These are phyloP conservation scores for Zaprionus ghesquierei DNA, from an alignment of 1,140 invertebrate species.

Conservation along the genomic window DNA sequence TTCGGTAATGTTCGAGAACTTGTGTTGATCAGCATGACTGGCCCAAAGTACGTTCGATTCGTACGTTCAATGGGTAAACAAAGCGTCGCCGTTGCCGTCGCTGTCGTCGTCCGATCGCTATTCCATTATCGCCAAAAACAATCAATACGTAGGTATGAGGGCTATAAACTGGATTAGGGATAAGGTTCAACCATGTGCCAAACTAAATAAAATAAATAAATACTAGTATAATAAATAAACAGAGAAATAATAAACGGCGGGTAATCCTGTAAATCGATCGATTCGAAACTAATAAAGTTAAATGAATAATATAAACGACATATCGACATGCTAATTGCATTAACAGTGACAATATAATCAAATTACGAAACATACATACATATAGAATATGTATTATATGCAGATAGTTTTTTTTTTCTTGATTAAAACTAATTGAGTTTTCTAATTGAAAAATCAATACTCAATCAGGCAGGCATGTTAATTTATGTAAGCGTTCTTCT, in stretches of 20 bases:
- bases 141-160: neutral
- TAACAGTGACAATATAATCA: neutral
- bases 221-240: neutral
- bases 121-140: neutral
- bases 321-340: neutral
- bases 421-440: neutral
- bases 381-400: neutral
- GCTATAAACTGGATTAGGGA: conserved; percentile 15
- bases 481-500: neutral
- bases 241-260: neutral
- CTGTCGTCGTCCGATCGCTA: neutral
- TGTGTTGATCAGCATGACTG: conserved; percentile 8
- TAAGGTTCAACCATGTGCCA: neutral
- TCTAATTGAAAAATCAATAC: neutral
- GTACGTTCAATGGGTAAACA: neutral
- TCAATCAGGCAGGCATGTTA: neutral
- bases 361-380: neutral
- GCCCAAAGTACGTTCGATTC: neutral
- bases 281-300: neutral
- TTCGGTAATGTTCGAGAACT: neutral
- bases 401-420: neutral
- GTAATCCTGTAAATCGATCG: neutral
- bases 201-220: neutral
- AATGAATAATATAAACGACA: neutral
- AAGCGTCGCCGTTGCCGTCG: neutral